These are phyloP conservation scores for Chloroclystis v-ata DNA, from an alignment of 2,888 invertebrate species.

Conservation along the genomic window DNA sequence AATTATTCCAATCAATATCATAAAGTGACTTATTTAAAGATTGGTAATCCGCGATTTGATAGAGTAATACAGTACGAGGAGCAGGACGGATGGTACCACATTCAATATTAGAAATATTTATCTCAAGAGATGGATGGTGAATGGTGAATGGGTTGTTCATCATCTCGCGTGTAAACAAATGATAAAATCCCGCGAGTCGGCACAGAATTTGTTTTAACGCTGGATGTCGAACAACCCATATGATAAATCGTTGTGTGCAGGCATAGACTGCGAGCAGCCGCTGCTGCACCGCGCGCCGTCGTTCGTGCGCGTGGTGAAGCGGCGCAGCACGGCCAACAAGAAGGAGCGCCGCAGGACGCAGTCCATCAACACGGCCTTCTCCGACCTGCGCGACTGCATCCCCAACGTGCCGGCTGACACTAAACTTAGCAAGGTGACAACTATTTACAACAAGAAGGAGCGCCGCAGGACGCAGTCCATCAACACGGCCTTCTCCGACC, in stretches of 20 bases:
- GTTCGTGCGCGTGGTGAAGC: constrained; percentile 81
- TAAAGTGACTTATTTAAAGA: too few species aligned
- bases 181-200: too few species aligned
- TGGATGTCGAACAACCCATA: too few species aligned
- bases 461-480: constrained; percentile 94
- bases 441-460: constrained; percentile 97
- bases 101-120: too few species aligned
- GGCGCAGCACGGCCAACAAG: constrained; percentile 94
- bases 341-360: constrained; percentile 95
- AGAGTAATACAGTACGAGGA: too few species aligned
- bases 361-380: constrained; percentile 96
- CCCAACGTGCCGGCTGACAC: constrained; percentile 98
- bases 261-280: constrained; percentile 59
- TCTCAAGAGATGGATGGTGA: too few species aligned
- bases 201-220: too few species aligned
- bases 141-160: too few species aligned
- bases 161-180: too few species aligned
- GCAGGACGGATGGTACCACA: too few species aligned
- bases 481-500: constrained; percentile 95
- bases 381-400: constrained; percentile 93
- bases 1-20: too few species aligned
- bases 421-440: constrained; percentile 87
- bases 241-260: constrained; percentile 28
- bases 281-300: constrained; percentile 52
- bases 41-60: too few species aligned